Evolutionary conservation across 2,888 invertebrate species (phyloP), one percentile per base, ranked within the genome.

Genomic region (Xylophagus ater): DNA sequence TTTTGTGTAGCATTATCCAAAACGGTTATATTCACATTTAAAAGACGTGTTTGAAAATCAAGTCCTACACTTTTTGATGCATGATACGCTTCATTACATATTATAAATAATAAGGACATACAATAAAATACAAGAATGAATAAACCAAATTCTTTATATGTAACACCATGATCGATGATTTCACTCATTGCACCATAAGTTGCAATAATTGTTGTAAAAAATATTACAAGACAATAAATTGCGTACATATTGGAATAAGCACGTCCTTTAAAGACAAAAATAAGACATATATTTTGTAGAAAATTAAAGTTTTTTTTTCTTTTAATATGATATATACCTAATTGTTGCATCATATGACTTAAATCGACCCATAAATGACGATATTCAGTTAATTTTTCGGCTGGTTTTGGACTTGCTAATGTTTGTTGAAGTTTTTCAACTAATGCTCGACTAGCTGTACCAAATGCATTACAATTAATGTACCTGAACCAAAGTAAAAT

Each of bases 161-260:
- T 80, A 15, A 79, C 65, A 1, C 81, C 81, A 42, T 76, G 75
- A 51, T 81, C 81, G 34, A 81, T 58, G 50, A 81, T 79, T 56
- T 81, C 81, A 7, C 80, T 78, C 10, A 81, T 60, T 5, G 74
- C 74, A 1, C 81, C 81, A 49, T 80, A 81, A 4, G 76, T 67
- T 4, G 81, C 80, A 31, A 80, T 78, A 9, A 80, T 81, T 7
- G 80, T 80, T 3, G 81, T 81, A 52, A 81, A 73, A 55, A 81
- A 73, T 38, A 81, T 78, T 3, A 81, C 72, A 60, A 81, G 68
- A 49, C 80, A 81, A 53, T 78, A 81, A 57, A 81, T 77, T 8
- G 78, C 78, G 48, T 81, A 81, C 80, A 81, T 80, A 49, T 81
- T 81, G 35, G 80, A 79, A 54, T 81, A 81, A 1, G 81, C 81